A percentile compares a stretch with the other conserved stretches of the same genome.
phyloP scores from a whole-genome alignment of 1,140 invertebrate genomes.

The Drosophila pectinifera region DNA sequence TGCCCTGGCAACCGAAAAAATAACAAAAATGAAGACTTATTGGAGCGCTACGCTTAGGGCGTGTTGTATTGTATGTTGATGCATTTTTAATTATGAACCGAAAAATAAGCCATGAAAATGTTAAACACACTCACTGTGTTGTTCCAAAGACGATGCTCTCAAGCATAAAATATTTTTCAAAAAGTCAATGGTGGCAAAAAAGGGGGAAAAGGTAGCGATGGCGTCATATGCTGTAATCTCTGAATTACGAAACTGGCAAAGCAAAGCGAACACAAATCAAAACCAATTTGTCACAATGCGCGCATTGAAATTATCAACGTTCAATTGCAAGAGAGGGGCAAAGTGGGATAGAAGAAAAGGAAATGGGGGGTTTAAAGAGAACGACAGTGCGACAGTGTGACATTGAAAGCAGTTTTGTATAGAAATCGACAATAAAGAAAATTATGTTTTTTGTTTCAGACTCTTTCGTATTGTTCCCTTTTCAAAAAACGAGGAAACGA shows the following conservation, averaged over 20 bases:
- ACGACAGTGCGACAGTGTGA: conserved; percentile 36
- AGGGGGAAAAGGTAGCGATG: conserved; percentile 18
- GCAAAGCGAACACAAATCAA: conserved; percentile 65
- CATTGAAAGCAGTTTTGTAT: conserved; percentile 69
- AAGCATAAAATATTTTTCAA: conserved; percentile 66
- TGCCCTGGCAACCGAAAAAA: conserved; percentile 70
- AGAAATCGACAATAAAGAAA: conserved; percentile 52
- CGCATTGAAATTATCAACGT: conserved; percentile 74
- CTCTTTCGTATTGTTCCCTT: conserved; percentile 11
- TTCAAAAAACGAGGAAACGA: conserved; percentile 33
- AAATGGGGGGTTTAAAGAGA: conserved; percentile 11
- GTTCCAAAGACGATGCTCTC: conserved; percentile 56
- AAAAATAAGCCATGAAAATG: conserved; percentile 66
- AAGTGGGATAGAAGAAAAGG: conserved; percentile 17
- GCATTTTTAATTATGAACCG: conserved; percentile 77
- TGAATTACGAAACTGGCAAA: conserved; percentile 60
- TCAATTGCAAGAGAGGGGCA: conserved; percentile 53
- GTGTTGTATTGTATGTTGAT: conserved; percentile 58
- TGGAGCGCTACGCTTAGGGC: conserved; percentile 51
- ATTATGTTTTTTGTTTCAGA: conserved; percentile 71
- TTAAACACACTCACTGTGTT: conserved; percentile 36
- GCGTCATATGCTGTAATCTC: conserved; percentile 69
- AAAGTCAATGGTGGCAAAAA: not conserved
- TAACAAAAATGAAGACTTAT: conserved; percentile 42
- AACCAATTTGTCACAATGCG: conserved; percentile 79